Conservation (phyloP, 1,140 invertebrate species). For the Brachystomella parvula region DNA sequence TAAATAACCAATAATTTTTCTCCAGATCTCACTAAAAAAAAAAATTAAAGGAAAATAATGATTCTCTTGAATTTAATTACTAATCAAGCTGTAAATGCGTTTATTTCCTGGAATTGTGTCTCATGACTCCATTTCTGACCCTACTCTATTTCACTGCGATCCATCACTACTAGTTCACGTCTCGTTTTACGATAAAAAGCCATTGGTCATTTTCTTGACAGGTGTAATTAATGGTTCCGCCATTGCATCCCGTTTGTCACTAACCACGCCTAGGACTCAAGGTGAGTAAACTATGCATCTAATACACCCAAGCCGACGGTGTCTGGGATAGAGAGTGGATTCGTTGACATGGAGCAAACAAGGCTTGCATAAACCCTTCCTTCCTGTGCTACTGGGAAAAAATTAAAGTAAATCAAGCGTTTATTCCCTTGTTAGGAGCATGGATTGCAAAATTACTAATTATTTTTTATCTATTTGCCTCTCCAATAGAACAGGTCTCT, state of each 20-base stretch:
- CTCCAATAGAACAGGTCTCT: too few species aligned
- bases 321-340: background rate
- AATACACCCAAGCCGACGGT: background rate
- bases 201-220: background rate
- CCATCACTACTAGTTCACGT: too few species aligned
- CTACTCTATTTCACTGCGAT: too few species aligned
- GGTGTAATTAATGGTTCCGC: background rate
- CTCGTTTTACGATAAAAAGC: background rate
- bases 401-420: too few species aligned
- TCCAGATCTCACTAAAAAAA: too few species aligned
- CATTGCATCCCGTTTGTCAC: background rate
- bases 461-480: background rate
- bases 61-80: too few species aligned
- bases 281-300: background rate
- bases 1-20: too few species aligned
- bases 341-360: background rate
- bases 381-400: background rate
- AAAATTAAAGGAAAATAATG: too few species aligned
- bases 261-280: background rate
- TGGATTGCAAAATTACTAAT: background rate
- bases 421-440: too few species aligned
- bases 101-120: too few species aligned
- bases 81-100: too few species aligned
- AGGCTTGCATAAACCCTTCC: background rate
- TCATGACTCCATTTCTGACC: too few species aligned